Percentiles rank a stretch among this genome's conserved stretches.
Conservation (phyloP, 2,888 invertebrate genomes). For the Xylota sylvarum region DNA sequence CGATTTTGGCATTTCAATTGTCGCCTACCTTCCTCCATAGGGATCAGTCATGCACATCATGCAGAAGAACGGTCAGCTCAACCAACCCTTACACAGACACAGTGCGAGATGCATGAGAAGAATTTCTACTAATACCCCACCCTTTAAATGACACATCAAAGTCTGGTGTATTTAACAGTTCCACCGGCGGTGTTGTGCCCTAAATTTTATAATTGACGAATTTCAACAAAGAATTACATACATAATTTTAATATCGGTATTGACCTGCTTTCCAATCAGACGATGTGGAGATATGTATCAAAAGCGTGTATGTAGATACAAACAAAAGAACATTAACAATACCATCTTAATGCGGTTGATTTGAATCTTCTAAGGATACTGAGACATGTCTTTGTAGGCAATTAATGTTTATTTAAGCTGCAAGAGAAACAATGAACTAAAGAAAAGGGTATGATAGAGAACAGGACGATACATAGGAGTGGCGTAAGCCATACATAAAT, state of each 20-base stretch:
- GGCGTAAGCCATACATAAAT: slow-evolving; percentile 26
- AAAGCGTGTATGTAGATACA: neutral
- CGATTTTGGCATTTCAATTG: slow-evolving; percentile 42
- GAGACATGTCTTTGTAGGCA: neutral
- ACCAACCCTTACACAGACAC: neutral
- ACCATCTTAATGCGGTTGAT: neutral
- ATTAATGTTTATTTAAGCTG: slow-evolving; percentile 13
- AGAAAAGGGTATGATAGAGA: neutral
- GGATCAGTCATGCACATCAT: slow-evolving; percentile 49
- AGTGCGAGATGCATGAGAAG: slow-evolving; percentile 3
- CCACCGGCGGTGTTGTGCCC: neutral
- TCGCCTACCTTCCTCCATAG: slow-evolving; percentile 31
- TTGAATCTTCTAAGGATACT: neutral
- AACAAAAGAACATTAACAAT: neutral
- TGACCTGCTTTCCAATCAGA: neutral
- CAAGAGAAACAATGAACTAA: neutral
- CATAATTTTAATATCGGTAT: neutral
- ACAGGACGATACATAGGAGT: neutral
- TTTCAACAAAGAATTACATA: neutral
- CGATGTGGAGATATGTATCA: neutral
- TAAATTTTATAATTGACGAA: neutral
- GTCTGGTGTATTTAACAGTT: neutral
- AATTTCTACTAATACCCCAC: slow-evolving; percentile 33
- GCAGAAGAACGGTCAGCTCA: slow-evolving; percentile 5
- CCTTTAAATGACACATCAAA: neutral